Base-by-base conservation (phyloP, 2,113 vertebrate genomes). In the Scopus umbretta region DNA sequence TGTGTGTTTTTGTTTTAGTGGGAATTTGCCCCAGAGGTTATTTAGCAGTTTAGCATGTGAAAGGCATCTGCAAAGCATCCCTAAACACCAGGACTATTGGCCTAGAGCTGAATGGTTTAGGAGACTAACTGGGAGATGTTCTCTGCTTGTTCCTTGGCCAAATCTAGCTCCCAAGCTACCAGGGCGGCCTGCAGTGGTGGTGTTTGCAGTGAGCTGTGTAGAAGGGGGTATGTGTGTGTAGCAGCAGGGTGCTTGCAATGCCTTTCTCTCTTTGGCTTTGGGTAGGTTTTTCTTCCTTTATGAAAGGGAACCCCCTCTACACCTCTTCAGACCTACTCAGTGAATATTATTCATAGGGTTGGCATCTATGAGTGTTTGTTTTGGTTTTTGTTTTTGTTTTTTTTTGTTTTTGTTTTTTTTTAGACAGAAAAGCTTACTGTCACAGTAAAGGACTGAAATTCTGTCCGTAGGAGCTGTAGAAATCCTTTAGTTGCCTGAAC, bases 1-100 rank as follows among this genome's bases (percentile, higher is more conserved):
- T 83, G 52, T 88, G 32, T 96, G 78, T 88, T 97, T 96, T 95
- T 96, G 81, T 96, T 87, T 62, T 61, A 95, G 89, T 94, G 92
- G 89, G 95, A 96, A 96, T 96, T 91, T 93, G 93, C 91, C 94
- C 91, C 87, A 91, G 94, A 94, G 94, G 94, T 97, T 95, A 95
- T 95, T 97, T 94, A 89, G 83, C 91, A 95, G 83, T 94, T 97
- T 96, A 95, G 81, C 94, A 95, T 95, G 92, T 96, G 85, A 95
- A 96, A 96, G 78, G 63, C 87, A 81, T 84, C 61, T 91, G 73
- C 3, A 16, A 92, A 87, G 59, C 59, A n/a, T 95, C 92, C 62
- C 50, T 75, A 61, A 97, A 89, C 86, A 68, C 49, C 38, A 50
- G 67, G 74, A 84, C 83, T 92, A 43, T 94, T 95, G 92, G 86